A percentile compares a stretch with the other conserved stretches of the same genome.
phyloP scores from a whole-genome alignment of 2,888 invertebrate genomes.

The Autographa gamma region DNA sequence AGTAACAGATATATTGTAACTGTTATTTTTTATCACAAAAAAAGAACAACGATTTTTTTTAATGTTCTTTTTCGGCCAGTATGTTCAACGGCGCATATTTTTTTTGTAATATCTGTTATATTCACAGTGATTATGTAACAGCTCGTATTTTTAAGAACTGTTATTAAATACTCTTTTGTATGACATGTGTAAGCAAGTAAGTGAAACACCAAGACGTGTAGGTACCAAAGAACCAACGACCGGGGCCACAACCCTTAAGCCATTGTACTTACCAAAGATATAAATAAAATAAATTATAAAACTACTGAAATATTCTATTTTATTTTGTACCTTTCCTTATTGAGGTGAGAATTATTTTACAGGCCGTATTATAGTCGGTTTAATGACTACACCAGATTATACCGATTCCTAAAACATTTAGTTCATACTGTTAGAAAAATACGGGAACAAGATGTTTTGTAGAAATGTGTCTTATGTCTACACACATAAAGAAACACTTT shows the following conservation, averaged over 20 bases:
- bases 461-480: no score
- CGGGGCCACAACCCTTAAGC: slow-evolving; percentile 80
- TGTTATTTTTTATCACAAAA: neutral
- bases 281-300: slow-evolving; percentile 74
- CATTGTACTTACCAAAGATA: slow-evolving; percentile 88
- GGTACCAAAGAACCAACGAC: slow-evolving; percentile 81
- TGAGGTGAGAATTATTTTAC: no score
- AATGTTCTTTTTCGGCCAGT: neutral
- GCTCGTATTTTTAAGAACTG: slow-evolving; percentile 15
- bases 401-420: no score
- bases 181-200: slow-evolving; percentile 24
- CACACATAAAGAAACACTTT: neutral
- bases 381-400: no score
- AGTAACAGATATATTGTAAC: neutral
- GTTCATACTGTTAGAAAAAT: no score
- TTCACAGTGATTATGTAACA: slow-evolving; percentile 19
- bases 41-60: neutral
- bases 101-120: neutral
- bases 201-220: slow-evolving; percentile 49
- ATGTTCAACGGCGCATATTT: neutral
- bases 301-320: slow-evolving; percentile 62
- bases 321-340: slow-evolving; percentile 19
- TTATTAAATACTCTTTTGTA: slow-evolving; percentile 47
- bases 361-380: no score
- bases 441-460: no score